Percentiles rank a stretch among this genome's conserved stretches.
Conservation (phyloP, 2,888 invertebrate genomes). For the Hypomecis punctinalis region DNA sequence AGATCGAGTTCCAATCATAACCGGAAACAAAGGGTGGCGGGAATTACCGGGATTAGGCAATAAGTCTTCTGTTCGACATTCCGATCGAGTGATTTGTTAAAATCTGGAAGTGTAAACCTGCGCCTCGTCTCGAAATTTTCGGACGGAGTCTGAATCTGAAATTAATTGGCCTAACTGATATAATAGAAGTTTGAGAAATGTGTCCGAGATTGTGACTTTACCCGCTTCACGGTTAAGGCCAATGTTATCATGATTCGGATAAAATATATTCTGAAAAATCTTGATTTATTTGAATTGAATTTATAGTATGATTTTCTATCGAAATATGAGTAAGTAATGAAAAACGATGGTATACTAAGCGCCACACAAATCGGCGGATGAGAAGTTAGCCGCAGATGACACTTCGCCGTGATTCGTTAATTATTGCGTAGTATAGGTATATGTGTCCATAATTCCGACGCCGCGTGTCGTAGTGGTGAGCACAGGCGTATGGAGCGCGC, state of each 20-base stretch:
- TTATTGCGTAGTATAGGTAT: too few species aligned
- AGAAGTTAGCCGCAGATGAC: too few species aligned
- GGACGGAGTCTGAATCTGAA: constrained; percentile 57
- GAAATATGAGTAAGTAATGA: too few species aligned
- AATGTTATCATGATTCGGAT: constrained; percentile 1
- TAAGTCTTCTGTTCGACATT: constrained; percentile 63
- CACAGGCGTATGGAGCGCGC: too few species aligned
- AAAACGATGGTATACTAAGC: too few species aligned
- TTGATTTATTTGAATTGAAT: too few species aligned
- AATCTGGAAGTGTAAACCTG: constrained; percentile 56
- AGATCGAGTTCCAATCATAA: constrained; percentile 44
- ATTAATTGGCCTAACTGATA: constrained; percentile 58
- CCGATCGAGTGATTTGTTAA: constrained; percentile 74
- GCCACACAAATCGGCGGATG: too few species aligned
- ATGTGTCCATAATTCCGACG: too few species aligned
- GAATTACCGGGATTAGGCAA: constrained; percentile 61
- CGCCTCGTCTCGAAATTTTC: constrained; percentile 49
- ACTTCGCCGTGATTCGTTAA: too few species aligned
- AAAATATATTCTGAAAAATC: too few species aligned
- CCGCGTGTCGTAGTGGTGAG: too few species aligned
- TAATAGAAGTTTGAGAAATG: constrained; percentile 31
- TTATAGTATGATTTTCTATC: too few species aligned
- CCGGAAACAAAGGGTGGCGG: constrained; percentile 49
- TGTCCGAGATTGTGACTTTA: constrained; percentile 6
- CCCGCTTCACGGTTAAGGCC: background rate